These are phyloP conservation scores for Drosophila punjabiensis DNA, from an alignment of 1,140 invertebrate species.

Conservation along the genomic window DNA sequence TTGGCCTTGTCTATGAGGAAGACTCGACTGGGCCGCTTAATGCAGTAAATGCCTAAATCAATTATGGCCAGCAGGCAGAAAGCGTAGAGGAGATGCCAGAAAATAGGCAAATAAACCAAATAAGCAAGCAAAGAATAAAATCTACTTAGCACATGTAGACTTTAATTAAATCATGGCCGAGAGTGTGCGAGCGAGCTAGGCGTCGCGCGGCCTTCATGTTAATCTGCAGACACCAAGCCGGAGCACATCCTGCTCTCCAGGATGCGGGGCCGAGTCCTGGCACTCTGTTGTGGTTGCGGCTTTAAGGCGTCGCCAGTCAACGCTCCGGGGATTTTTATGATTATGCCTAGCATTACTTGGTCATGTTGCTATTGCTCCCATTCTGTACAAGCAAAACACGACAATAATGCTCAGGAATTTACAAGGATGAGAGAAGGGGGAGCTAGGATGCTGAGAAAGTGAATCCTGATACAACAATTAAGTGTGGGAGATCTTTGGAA, in stretches of 20 bases:
- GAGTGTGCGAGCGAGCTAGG: conserved; percentile 8
- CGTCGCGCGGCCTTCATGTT: conserved; percentile 47
- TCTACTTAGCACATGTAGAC: conserved; percentile 81
- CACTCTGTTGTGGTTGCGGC: conserved; percentile 42
- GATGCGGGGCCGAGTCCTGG: background rate
- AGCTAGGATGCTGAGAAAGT: background rate
- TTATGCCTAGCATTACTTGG: conserved; percentile 69
- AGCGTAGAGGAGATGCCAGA: conserved; percentile 10
- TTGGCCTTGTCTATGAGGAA: conserved; percentile 25
- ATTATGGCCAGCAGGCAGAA: conserved; percentile 55
- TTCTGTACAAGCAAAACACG: conserved; percentile 17
- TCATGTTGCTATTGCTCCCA: conserved; percentile 34
- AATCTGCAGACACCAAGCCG: conserved; percentile 39
- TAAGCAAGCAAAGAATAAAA: conserved; percentile 71
- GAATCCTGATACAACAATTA: conserved; percentile 22
- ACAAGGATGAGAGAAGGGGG: background rate
- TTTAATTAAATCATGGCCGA: conserved; percentile 78
- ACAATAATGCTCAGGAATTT: conserved; percentile 45
- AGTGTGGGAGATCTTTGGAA: background rate
- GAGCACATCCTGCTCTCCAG: conserved; percentile 18
- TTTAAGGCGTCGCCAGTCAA: conserved; percentile 52
- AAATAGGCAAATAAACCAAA: conserved; percentile 52
- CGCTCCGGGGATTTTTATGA: conserved; percentile 47
- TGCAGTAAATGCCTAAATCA: conserved; percentile 78
- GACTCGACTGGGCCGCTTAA: conserved; percentile 48